Conservation (phyloP, 1,140 invertebrate genomes). For the Sogatella furcifera region DNA sequence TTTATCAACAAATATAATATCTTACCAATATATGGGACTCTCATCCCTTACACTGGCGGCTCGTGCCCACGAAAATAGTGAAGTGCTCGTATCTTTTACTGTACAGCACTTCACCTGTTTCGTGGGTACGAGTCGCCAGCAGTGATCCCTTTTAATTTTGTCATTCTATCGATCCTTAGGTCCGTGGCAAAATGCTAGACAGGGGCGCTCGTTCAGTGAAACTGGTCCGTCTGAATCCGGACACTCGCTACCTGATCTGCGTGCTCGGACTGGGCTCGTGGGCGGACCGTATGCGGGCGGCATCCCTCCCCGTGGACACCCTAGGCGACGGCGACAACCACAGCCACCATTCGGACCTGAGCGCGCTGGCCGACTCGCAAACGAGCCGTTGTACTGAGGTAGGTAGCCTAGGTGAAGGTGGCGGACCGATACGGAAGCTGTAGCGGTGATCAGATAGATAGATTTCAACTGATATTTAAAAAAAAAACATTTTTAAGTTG, state of each 20-base stretch:
- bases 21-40: no score
- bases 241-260: slow-evolving; percentile 72
- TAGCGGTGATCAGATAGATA: no score
- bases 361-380: slow-evolving; percentile 51
- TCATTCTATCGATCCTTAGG: slow-evolving; percentile 36
- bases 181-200: slow-evolving; percentile 56
- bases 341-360: neutral
- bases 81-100: no score
- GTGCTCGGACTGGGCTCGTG: slow-evolving; percentile 69
- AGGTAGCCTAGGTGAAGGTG: neutral
- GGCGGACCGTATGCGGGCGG: slow-evolving; percentile 22
- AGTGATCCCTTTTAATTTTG: no score
- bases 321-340: neutral
- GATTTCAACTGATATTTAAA: no score
- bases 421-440: no score
- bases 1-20: no score
- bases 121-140: no score
- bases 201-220: slow-evolving; percentile 54
- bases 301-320: slow-evolving; percentile 12
- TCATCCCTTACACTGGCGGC: no score
- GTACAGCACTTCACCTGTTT: no score
- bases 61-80: no score
- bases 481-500: no score
- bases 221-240: slow-evolving; percentile 58
- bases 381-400: slow-evolving; percentile 62